A percentile compares a stretch with the other conserved stretches of the same genome.
These are phyloP conservation scores for Tachysurus vachellii DNA, from an alignment of 2,113 vertebrate genomes.

Conservation along the genomic window DNA sequence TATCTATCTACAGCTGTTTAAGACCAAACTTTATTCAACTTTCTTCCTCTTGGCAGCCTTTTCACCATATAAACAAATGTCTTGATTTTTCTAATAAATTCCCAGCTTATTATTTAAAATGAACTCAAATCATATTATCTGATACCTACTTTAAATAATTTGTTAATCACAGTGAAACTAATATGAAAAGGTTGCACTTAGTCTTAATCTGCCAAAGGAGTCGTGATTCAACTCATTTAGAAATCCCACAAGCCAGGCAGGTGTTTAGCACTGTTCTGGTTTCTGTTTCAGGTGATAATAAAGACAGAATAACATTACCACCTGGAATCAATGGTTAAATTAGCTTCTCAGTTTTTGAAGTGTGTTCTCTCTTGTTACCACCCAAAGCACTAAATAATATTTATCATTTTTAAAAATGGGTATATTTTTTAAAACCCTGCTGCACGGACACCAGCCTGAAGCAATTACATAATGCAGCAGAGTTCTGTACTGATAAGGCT, in stretches of 20 bases:
- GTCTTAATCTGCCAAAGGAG: not conserved
- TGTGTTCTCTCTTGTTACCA: not conserved
- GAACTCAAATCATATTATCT: not conserved
- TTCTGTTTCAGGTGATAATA: not conserved
- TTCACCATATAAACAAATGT: not conserved
- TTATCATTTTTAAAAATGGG: not conserved
- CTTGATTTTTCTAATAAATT: not conserved
- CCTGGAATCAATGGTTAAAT: not conserved
- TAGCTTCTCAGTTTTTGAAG: not conserved
- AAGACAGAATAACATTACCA: not conserved
- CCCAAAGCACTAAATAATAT: not conserved
- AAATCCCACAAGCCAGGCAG: not conserved
- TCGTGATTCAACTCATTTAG: not conserved
- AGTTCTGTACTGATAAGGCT: not conserved
- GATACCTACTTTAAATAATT: not conserved
- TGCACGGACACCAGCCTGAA: not conserved
- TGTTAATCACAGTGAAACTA: not conserved
- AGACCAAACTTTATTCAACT: not conserved
- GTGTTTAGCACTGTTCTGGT: not conserved
- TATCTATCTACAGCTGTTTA: not conserved
- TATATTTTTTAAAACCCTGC: not conserved
- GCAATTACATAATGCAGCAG: not conserved
- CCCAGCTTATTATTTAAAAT: not conserved
- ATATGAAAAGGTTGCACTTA: not conserved
- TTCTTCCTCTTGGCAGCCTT: not conserved